These are phyloP conservation scores for Ennomos quercinarius DNA, from an alignment of 2,888 invertebrate genomes.

Conservation along the genomic window DNA sequence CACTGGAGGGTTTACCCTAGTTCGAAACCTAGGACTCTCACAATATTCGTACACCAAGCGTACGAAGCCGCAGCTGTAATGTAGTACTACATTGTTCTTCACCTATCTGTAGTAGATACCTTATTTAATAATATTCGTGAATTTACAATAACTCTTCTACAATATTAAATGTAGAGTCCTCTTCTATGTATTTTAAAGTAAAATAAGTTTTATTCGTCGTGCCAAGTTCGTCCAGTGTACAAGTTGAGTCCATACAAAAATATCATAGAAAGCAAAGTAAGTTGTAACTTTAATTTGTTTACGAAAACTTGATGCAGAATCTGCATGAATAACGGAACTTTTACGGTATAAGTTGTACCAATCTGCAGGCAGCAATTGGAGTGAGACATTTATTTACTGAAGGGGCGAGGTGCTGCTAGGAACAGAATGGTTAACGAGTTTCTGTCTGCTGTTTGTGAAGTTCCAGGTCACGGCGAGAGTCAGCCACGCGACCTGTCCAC, in stretches of 20 bases:
- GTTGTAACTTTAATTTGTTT: slow-evolving; percentile 34
- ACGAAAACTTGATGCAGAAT: slow-evolving; percentile 39
- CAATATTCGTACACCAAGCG: too few species aligned
- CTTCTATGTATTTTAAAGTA: background rate
- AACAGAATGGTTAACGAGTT: slow-evolving; percentile 59
- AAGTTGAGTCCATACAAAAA: slow-evolving; percentile 21
- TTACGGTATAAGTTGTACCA: slow-evolving; percentile 43
- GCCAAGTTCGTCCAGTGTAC: slow-evolving; percentile 6
- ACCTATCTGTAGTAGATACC: too few species aligned
- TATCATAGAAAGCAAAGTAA: slow-evolving; percentile 38
- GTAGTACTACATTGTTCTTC: too few species aligned
- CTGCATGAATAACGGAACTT: slow-evolving; percentile 34
- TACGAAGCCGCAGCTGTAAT: too few species aligned
- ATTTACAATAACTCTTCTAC: background rate
- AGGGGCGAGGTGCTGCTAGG: slow-evolving; percentile 44
- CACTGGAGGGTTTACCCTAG: too few species aligned
- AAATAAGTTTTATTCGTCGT: slow-evolving; percentile 5
- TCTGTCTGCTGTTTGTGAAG: slow-evolving; percentile 62
- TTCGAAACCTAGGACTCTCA: too few species aligned
- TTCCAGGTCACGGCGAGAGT: slow-evolving; percentile 55
- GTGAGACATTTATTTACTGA: slow-evolving; percentile 54
- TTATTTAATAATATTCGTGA: too few species aligned
- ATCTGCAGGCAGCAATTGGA: slow-evolving; percentile 47
- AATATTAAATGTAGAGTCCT: background rate
- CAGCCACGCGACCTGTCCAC: slow-evolving; percentile 34